These are phyloP conservation scores for Chymomyza costata DNA, from an alignment of 1,140 invertebrate species.

Conservation along the genomic window DNA sequence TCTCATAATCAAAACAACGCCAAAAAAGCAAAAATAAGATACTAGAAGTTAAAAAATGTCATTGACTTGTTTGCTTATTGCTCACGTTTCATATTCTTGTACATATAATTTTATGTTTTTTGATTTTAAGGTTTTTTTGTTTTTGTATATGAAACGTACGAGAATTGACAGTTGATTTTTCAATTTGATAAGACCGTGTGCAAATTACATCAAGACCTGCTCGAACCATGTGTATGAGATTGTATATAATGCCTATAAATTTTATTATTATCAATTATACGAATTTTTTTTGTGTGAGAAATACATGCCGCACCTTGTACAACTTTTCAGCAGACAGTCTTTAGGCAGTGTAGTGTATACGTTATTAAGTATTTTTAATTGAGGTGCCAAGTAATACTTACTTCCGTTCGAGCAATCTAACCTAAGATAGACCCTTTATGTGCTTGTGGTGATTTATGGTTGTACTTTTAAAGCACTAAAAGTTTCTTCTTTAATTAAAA, in stretches of 20 bases:
- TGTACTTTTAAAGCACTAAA: too few species aligned
- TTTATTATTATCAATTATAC: slow-evolving; percentile 54
- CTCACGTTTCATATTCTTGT: slow-evolving; percentile 65
- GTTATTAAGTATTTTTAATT: too few species aligned
- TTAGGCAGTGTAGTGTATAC: too few species aligned
- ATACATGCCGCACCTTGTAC: not conserved
- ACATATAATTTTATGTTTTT: too few species aligned
- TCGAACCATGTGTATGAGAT: slow-evolving; percentile 37
- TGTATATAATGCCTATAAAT: slow-evolving; percentile 68
- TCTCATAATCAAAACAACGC: slow-evolving; percentile 54
- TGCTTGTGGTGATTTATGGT: too few species aligned
- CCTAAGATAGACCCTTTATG: too few species aligned
- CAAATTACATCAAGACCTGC: slow-evolving; percentile 66
- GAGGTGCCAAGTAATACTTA: too few species aligned
- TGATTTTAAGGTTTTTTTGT: slow-evolving; percentile 23
- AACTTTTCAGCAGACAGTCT: too few species aligned
- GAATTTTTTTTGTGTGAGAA: slow-evolving; percentile 42
- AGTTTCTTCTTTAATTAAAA: too few species aligned
- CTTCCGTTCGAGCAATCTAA: too few species aligned
- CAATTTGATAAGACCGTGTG: slow-evolving; percentile 63
- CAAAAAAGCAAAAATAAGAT: too few species aligned
- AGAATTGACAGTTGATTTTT: slow-evolving; percentile 68
- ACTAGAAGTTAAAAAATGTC: slow-evolving; percentile 56
- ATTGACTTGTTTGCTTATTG: slow-evolving; percentile 50
- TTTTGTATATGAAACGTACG: not conserved